phyloP scores from a whole-genome alignment of 1,140 invertebrate species.

The Neodiprion fabricii region DNA sequence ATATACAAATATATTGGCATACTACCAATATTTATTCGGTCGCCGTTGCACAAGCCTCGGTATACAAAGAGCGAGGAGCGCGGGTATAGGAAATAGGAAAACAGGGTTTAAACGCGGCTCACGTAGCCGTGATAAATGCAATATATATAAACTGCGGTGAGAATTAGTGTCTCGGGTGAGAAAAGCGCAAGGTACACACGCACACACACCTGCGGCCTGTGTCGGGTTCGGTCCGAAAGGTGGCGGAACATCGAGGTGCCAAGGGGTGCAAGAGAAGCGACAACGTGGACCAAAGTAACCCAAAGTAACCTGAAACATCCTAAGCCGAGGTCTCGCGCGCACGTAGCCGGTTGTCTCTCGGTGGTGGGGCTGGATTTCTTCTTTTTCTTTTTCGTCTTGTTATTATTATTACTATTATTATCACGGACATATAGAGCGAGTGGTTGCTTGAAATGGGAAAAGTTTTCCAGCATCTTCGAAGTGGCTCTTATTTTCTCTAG shows the following conservation, averaged over 20 bases:
- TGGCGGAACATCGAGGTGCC: background rate
- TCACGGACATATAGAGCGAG: background rate
- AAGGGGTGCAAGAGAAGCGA: background rate
- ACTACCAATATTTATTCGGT: background rate
- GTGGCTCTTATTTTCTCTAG: background rate
- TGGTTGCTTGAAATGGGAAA: conserved; percentile 1
- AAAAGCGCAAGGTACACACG: conserved; percentile 16
- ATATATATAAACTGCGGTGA: conserved; percentile 55
- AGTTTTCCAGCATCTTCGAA: background rate
- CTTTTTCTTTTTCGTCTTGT: too few relatives aligned
- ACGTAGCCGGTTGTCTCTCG: background rate
- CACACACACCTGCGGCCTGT: background rate
- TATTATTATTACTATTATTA: background rate
- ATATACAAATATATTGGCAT: background rate
- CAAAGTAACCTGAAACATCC: background rate
- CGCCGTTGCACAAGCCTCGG: background rate
- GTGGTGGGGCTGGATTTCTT: background rate
- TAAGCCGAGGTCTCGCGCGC: background rate
- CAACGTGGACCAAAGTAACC: background rate
- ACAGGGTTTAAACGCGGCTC: conserved; percentile 17
- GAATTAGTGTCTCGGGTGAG: conserved; percentile 50
- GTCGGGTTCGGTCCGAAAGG: background rate
- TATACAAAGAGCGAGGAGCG: background rate
- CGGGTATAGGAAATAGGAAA: background rate
- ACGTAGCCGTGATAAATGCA: conserved; percentile 56